Percentiles rank a stretch among this genome's conserved stretches.
phyloP scores from a whole-genome alignment of 1,140 invertebrate species.

The Drosophila jambulina region DNA sequence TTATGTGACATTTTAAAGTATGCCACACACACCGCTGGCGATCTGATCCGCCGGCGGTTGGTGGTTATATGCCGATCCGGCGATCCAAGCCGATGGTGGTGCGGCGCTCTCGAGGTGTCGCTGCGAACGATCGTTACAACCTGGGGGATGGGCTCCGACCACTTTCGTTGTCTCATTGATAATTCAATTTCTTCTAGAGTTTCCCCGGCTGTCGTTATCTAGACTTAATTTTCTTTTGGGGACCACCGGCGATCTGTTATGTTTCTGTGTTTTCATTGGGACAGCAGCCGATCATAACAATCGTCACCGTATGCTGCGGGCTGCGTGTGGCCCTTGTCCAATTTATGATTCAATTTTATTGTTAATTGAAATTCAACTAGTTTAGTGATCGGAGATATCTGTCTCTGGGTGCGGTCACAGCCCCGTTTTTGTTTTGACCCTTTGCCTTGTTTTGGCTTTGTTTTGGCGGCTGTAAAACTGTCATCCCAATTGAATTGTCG shows the following conservation, averaged over 20 bases:
- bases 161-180: constrained; percentile 74
- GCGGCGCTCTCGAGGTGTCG: constrained; percentile 75
- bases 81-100: constrained; percentile 43
- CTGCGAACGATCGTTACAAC: constrained; percentile 64
- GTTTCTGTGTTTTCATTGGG: constrained; percentile 5
- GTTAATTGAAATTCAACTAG: constrained; percentile 85
- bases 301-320: constrained; percentile 69
- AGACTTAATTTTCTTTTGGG: constrained; percentile 68
- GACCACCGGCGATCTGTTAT: constrained; percentile 69
- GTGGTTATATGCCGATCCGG: constrained; percentile 15
- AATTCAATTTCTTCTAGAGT: constrained; percentile 74
- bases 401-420: constrained; percentile 55
- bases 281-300: constrained; percentile 74
- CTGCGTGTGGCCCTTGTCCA: constrained; percentile 69
- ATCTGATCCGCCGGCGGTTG: constrained; percentile 31
- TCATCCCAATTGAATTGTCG: constrained; percentile 67
- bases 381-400: constrained; percentile 62
- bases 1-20: constrained; percentile 83
- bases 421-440: constrained; percentile 50
- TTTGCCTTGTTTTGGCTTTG: constrained; percentile 42
- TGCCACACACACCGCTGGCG: constrained; percentile 70
- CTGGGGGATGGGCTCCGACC: constrained; percentile 25
- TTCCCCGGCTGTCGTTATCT: constrained; percentile 49
- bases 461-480: constrained; percentile 68
- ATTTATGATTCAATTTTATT: constrained; percentile 84